These are phyloP conservation scores for Crotophaga sulcirostris DNA, from an alignment of 2,113 vertebrate species.

Conservation along the genomic window DNA sequence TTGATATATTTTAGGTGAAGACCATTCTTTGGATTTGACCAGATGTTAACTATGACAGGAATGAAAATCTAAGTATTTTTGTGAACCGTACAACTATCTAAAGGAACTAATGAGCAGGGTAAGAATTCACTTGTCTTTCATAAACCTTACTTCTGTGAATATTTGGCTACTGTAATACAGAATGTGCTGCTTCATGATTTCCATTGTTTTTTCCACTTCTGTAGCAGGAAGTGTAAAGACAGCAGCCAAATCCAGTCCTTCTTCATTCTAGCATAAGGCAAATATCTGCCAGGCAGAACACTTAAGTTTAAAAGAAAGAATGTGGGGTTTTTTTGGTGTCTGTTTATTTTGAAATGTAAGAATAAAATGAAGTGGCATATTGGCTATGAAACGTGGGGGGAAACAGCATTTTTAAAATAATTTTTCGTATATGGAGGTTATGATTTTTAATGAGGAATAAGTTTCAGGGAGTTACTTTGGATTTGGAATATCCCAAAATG, in stretches of 20 bases:
- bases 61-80: conserved; percentile 28
- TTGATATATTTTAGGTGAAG: conserved; percentile 17
- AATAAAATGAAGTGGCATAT: neutral
- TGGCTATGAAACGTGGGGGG: neutral
- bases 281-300: neutral
- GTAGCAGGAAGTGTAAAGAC: neutral
- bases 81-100: neutral
- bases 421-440: neutral
- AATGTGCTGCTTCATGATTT: too few species aligned
- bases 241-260: neutral
- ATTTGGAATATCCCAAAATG: neutral
- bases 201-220: too few species aligned
- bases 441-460: neutral
- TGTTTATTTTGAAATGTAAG: neutral
- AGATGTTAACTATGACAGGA: neutral
- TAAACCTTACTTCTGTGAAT: neutral
- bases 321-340: neutral
- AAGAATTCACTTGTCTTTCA: conserved; percentile 3
- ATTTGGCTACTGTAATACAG: neutral
- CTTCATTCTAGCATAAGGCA: neutral
- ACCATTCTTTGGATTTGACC: neutral
- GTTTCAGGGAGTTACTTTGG: neutral
- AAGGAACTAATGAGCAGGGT: neutral
- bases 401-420: neutral
- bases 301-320: neutral